Evolutionary conservation across 1,140 invertebrate species (phyloP).

Genomic region (Cydia splendana): DNA sequence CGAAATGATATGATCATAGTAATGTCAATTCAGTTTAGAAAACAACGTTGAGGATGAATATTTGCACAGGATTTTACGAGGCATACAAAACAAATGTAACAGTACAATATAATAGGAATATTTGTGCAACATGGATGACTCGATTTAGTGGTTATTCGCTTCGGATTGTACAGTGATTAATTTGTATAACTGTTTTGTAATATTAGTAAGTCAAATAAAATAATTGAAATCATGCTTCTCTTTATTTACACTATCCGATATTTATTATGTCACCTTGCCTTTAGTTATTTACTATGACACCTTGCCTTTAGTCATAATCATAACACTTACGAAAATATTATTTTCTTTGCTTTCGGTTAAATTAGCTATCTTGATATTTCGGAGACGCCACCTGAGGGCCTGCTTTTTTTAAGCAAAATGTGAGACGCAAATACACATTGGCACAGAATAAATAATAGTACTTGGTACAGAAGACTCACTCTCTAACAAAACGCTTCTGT

Average conservation of each 20-base stretch:
- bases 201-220: slow-evolving; percentile 60
- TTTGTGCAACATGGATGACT: slow-evolving; percentile 37
- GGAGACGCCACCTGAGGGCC: no score
- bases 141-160: slow-evolving; percentile 51
- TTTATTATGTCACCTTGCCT: no score
- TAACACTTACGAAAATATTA: no score
- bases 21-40: background rate
- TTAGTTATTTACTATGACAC: no score
- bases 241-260: slow-evolving; percentile 38
- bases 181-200: slow-evolving; percentile 75
- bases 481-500: no score
- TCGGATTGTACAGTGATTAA: slow-evolving; percentile 68
- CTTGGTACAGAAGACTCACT: no score
- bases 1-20: background rate
- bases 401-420: no score
- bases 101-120: slow-evolving; percentile 39
- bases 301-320: no score
- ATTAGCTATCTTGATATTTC: no score
- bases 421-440: no score
- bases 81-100: slow-evolving; percentile 6
- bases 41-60: background rate
- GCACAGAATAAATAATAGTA: no score
- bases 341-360: no score
- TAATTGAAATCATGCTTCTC: slow-evolving; percentile 51
- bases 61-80: background rate